Evolutionary conservation across 2,888 invertebrate genomes (phyloP).

Genomic region (Euproctis similis): DNA sequence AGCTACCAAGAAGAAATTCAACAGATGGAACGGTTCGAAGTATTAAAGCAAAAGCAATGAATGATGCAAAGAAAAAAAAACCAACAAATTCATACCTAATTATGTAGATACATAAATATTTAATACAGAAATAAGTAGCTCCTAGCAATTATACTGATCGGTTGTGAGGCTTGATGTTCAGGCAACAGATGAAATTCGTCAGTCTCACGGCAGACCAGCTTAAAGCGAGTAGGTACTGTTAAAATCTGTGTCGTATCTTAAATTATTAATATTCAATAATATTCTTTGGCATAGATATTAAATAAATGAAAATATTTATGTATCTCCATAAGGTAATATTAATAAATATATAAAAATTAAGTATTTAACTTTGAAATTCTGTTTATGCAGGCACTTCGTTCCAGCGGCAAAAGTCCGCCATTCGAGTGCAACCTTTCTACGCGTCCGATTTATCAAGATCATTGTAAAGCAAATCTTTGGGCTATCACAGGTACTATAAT

Average conservation of each 20-base stretch:
- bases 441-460: no score
- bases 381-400: no score
- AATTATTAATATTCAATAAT: not conserved
- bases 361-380: no score
- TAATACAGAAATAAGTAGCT: constrained; percentile 1
- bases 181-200: not conserved
- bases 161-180: constrained; percentile 8
- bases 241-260: not conserved
- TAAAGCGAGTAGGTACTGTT: constrained; percentile 1
- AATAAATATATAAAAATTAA: no score
- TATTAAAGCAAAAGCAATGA: not conserved
- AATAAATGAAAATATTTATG: not conserved
- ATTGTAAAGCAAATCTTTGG: no score
- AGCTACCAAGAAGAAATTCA: constrained; percentile 84
- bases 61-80: no score
- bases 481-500: no score
- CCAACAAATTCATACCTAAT: not conserved
- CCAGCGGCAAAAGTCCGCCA: no score
- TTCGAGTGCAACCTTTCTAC: no score
- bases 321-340: no score
- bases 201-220: constrained; percentile 3
- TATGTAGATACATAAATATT: not conserved
- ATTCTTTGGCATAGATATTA: no score
- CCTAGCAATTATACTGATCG: constrained; percentile 7
- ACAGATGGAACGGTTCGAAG: constrained; percentile 20